Evolutionary conservation across 2,797 vertebrate genomes (phyloP), one percentile per base, ranked within the genome.

Genomic region (Varecia variegata): DNA sequence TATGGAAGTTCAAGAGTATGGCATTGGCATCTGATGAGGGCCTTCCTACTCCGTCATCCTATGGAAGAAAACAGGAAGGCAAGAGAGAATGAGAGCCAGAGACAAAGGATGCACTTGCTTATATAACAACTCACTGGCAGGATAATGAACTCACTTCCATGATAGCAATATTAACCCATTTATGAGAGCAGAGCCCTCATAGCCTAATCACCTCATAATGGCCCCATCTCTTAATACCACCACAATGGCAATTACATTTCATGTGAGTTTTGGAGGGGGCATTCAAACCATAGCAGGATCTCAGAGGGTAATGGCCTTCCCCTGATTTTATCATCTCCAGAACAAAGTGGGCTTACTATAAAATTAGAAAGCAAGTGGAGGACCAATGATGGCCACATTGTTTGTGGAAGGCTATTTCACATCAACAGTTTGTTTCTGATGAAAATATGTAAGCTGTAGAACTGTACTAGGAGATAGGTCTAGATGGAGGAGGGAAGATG

Each of bases 321-420:
- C 5, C 17, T 70, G 32, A 3, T 54, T 73, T 65, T 70, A 74
- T 52, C n/a, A 83, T 93, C 20, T 82, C 12, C 7, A 70, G 43
- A 23, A 52, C 9, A 80, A 81, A 58, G 21, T 17, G 27, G 60
- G 35, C 4, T 74, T 43, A 32, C 14, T 11, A 15, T 56, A 30
- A 87, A 73, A 43, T 45, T 32, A n/a, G 35, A 82, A 88, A 56
- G n/a, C 32, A 56, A 23, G 38, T 14, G 12, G 3, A 58, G 12
- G 7, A 58, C 45, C 56, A 58, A 25, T 43, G 56, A 56, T 68
- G n/a, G 15, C 8, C 47, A 82, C n/a, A 86, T 12, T 96, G 32
- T 32, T 93, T 74, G 50, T 76, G 18, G n/a, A 93, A 94, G 89
- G 6, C 10, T 35, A 83, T 58, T 95, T 93, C 21, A 38, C 18